Conservation (phyloP, 2,113 vertebrate genomes). For the Aptenodytes forsteri region DNA sequence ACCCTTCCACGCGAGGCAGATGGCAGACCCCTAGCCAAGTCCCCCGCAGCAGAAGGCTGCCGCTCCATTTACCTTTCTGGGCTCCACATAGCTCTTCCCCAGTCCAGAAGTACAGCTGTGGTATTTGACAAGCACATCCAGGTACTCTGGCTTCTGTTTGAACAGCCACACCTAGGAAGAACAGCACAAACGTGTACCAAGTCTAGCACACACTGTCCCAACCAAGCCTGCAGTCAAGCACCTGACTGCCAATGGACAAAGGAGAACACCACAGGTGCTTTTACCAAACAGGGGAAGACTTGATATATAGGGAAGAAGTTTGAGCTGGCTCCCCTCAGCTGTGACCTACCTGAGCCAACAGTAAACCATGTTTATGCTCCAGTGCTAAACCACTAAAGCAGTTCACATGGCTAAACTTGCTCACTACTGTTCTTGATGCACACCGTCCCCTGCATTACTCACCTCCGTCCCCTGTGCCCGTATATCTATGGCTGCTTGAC, state of each 20-base stretch:
- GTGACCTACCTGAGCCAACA: background rate
- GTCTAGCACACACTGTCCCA: background rate
- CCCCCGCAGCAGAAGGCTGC: background rate
- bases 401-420: background rate
- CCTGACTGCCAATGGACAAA: background rate
- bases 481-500: background rate
- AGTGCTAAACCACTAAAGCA: background rate
- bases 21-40: background rate
- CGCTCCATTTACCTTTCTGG: constrained; percentile 68
- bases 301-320: background rate
- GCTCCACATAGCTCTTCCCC: constrained; percentile 73
- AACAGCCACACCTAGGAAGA: constrained; percentile 77
- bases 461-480: background rate
- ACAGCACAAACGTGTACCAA: background rate
- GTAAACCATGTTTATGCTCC: background rate
- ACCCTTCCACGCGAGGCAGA: background rate
- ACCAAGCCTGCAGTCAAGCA: background rate
- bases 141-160: constrained; percentile 79
- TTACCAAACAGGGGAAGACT: background rate
- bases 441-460: rapidly evolving
- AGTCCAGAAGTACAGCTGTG: constrained; percentile 81
- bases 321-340: background rate
- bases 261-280: background rate
- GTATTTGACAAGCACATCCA: constrained; percentile 80
- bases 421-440: background rate